phyloP scores from a whole-genome alignment of 2,888 invertebrate genomes.

The Neoitamus cyanurus region DNA sequence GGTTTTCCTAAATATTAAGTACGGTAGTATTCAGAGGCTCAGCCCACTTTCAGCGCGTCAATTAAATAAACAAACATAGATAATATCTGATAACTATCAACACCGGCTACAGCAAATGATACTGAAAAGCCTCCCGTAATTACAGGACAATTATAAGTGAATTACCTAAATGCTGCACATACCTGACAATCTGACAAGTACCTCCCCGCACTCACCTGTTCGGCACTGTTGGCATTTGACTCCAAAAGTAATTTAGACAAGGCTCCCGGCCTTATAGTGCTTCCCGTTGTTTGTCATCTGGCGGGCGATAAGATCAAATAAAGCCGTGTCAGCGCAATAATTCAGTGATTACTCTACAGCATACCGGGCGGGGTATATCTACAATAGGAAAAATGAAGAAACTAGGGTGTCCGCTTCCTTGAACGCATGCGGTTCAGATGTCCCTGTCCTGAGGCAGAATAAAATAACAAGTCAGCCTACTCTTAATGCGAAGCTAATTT shows the following conservation, averaged over 20 bases:
- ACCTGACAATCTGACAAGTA: conserved; percentile 43
- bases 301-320: conserved; percentile 49
- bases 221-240: neutral
- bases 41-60: conserved; percentile 38
- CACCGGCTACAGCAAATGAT: conserved; percentile 37
- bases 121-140: conserved; percentile 37
- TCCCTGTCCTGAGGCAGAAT: neutral
- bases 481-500: conserved; percentile 45
- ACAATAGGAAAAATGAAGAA: neutral
- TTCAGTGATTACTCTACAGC: conserved; percentile 41
- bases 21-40: neutral
- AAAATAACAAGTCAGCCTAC: conserved; percentile 10
- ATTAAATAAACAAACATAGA: conserved; percentile 50
- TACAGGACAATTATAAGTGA: conserved; percentile 51
- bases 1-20: neutral
- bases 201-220: neutral
- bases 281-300: conserved; percentile 46
- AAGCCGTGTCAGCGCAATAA: conserved; percentile 50
- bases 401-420: neutral
- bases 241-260: conserved; percentile 19
- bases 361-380: neutral
- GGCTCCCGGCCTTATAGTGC: neutral
- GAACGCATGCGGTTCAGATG: neutral
- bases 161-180: conserved; percentile 42
- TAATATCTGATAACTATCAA: conserved; percentile 45